These are phyloP conservation scores for Rhagium mordax DNA, from an alignment of 2,888 invertebrate species.

Conservation along the genomic window DNA sequence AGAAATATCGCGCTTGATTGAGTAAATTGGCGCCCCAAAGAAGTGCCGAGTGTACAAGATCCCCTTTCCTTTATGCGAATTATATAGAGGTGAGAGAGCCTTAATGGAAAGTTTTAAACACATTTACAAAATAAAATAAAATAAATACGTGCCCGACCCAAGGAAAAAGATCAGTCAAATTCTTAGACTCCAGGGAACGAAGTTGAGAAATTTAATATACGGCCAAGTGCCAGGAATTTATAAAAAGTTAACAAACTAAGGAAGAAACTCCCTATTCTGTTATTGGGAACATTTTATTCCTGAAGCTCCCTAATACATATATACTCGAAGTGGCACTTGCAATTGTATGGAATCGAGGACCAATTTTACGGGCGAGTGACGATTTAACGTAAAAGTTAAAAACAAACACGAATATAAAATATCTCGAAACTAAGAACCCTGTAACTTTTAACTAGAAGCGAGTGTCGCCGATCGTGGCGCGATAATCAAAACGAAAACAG, in stretches of 20 bases:
- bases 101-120: constrained; percentile 42
- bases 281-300: constrained; percentile 10
- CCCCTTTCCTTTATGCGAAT: not conserved
- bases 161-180: constrained; percentile 58
- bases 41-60: not conserved
- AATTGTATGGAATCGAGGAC: not conserved
- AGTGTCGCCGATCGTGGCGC: no score
- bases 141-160: constrained; percentile 49
- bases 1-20: not conserved
- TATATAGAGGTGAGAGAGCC: not conserved
- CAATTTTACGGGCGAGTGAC: not conserved
- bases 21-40: not conserved
- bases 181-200: constrained; percentile 52
- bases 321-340: not conserved
- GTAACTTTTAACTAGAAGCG: no score
- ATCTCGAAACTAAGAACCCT: no score
- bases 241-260: constrained; percentile 44
- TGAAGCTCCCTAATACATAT: not conserved
- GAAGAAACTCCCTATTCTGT: constrained; percentile 12
- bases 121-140: constrained; percentile 50
- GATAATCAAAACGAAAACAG: no score
- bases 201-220: constrained; percentile 59
- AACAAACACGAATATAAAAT: no score
- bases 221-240: constrained; percentile 55
- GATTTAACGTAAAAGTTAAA: no score